Base-by-base conservation (phyloP, 2,888 invertebrate species). In the Habrosyne pyritoides region DNA sequence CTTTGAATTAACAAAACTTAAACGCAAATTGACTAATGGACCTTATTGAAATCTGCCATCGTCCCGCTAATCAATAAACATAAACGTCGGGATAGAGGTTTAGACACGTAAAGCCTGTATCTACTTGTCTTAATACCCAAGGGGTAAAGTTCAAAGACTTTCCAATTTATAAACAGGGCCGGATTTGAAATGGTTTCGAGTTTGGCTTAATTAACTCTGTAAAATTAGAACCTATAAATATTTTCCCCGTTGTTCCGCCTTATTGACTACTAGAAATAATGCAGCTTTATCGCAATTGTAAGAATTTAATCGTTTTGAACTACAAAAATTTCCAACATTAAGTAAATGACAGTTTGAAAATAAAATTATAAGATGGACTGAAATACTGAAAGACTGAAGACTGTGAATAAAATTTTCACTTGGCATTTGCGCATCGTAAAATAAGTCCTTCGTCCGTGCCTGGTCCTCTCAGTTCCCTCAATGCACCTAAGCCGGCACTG, bases 11-110 rank as follows among this genome's bases (percentile, higher is more conserved):
- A 75, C 80, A 76, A 73, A 86, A 83, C 77, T 84, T 75, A 69
- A 77, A 84, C 83, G 73, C 83, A 84, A 89, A 90, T 90, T 89
- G 89, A 84, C 84, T 89, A 90, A 91, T 90, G 89, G 87, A 84
- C 84, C 87, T 82, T 78, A 87, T 87, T 89, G 87, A 84, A 86
- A 84, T 80, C 86, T 78, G 79, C 79, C 82, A 72, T 80, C 79
- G 70, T 73, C 69, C 65, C 73, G 77, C 81, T 87, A 87, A 89
- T 90, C 91, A 88, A 91, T 91, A 89, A 85, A 85, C 87, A 89
- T 89, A 87, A 90, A 89, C 76, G 88, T 87, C 86, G 75, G 78
- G 81, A 83, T 83, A 79, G 77, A 79, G 86, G 83, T 81, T 77
- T 77, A 78, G 79, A 80, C 80, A 81, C 80, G 82, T 81, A 81